Base-by-base conservation (phyloP, 64 coral and sea anemone genomes). In the Pocillopora damicornis region DNA sequence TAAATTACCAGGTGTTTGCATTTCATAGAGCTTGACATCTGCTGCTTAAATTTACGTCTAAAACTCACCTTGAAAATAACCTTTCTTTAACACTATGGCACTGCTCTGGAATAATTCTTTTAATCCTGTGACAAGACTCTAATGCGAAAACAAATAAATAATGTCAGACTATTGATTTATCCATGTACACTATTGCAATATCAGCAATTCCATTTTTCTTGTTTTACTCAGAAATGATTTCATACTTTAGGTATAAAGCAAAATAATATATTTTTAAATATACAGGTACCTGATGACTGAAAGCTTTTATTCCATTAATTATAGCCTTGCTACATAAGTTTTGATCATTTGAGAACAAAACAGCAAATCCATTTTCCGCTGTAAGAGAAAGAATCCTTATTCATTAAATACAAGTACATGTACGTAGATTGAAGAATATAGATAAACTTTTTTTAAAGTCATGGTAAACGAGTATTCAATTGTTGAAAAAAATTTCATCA, bases 271-370 rank as follows among this genome's bases (percentile, higher is more conserved):
- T 60, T 10, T 20, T 2, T 3, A 72, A 18, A 79, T 2, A 59
- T 13, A 15, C 36, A 73, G 25, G 9, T 60, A 96, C 94, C 87
- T 96, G 87, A 35, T 94, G 84, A 76, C 88, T 94, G 37, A 99
- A 99, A 25, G 97, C 97, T 84, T 89, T 95, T 30, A 99, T 74
- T 16, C 97, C 97, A 91, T 99, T 99, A 45, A 99, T 86, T 11
- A 99, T 83, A 9, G 97, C 97, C 73, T 99, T 99, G 75, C 85
- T 99, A 68, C 97, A 95, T 42, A 99, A 77, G 82, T 99, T 99
- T 59, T 85, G 82, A 88, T 99, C 97, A 93, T 99, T 99, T 66
- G 97, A 93, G 78, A 99, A 95, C 59, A 99, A 79, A 23, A 99
- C 86, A 11, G 90, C 78, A 79, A 92, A 75, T 23, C 97, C 97